Percentiles rank a stretch among this genome's conserved stretches.
These are phyloP conservation scores for Campoplex nolae DNA, from an alignment of 2,888 invertebrate species.

Conservation along the genomic window DNA sequence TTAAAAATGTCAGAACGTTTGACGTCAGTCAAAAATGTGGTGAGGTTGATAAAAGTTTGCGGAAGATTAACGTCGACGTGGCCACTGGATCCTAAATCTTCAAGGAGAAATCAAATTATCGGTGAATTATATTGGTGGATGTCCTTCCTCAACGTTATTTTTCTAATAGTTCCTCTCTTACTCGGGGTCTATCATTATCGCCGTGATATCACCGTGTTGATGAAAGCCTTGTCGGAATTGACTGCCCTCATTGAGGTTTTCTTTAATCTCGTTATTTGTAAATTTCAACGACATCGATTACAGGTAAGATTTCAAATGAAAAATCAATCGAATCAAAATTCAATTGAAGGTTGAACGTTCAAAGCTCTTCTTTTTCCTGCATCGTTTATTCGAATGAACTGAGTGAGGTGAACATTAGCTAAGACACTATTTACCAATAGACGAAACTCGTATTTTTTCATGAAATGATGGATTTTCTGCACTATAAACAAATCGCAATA, in stretches of 20 bases:
- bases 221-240: constrained; percentile 76
- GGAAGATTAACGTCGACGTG: constrained; percentile 74
- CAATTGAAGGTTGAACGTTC: background rate
- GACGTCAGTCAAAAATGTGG: constrained; percentile 38
- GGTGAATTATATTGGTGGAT: constrained; percentile 72
- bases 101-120: constrained; percentile 51
- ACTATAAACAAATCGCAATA: no score
- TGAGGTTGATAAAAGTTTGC: constrained; percentile 62
- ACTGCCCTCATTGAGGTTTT: constrained; percentile 74
- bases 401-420: no score
- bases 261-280: constrained; percentile 75
- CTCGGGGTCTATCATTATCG: constrained; percentile 72
- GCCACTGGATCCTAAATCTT: constrained; percentile 69
- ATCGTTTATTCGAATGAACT: background rate
- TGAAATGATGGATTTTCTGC: no score
- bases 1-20: constrained; percentile 9
- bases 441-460: background rate
- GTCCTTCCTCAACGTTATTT: constrained; percentile 67
- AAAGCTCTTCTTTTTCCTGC: background rate
- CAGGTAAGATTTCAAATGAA: constrained; percentile 70
- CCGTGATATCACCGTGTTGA: constrained; percentile 68
- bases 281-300: constrained; percentile 69
- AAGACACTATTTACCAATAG: no score
- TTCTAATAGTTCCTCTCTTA: constrained; percentile 71
- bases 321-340: no score